A percentile compares a stretch with the other conserved stretches of the same genome.
These are phyloP conservation scores for Podargus strigoides DNA, from an alignment of 2,797 vertebrate species.

Conservation along the genomic window DNA sequence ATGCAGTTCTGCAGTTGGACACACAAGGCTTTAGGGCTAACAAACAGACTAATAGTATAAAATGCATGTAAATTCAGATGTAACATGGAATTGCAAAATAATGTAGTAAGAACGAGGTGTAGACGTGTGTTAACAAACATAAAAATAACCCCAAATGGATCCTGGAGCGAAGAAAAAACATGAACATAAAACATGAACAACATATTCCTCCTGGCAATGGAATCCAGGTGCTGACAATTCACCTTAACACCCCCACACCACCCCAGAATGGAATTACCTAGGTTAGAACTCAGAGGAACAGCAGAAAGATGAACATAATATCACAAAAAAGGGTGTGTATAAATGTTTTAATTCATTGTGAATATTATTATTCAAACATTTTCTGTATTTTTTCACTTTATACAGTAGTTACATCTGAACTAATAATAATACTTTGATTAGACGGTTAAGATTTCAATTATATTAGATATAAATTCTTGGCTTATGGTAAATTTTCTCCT, in stretches of 20 bases:
- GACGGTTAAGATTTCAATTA: background rate
- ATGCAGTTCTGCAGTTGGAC: accelerated
- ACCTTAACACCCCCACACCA: background rate
- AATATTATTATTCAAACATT: background rate
- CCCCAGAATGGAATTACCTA: background rate
- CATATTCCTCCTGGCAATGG: background rate
- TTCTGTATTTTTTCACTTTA: background rate
- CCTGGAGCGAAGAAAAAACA: background rate
- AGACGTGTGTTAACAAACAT: background rate
- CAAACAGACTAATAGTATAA: background rate
- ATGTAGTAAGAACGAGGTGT: background rate
- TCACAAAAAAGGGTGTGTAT: background rate
- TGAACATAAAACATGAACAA: background rate
- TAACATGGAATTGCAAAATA: background rate
- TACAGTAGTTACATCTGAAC: background rate
- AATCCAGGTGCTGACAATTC: background rate
- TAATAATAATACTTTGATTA: background rate
- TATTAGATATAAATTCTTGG: background rate
- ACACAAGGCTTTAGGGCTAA: background rate
- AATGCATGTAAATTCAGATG: background rate
- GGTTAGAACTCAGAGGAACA: background rate
- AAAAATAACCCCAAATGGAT: background rate
- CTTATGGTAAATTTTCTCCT: background rate
- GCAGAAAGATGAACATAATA: background rate
- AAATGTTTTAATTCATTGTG: background rate